These are phyloP conservation scores for Potorous gilbertii DNA, from an alignment of 2,797 vertebrate genomes.

Conservation along the genomic window DNA sequence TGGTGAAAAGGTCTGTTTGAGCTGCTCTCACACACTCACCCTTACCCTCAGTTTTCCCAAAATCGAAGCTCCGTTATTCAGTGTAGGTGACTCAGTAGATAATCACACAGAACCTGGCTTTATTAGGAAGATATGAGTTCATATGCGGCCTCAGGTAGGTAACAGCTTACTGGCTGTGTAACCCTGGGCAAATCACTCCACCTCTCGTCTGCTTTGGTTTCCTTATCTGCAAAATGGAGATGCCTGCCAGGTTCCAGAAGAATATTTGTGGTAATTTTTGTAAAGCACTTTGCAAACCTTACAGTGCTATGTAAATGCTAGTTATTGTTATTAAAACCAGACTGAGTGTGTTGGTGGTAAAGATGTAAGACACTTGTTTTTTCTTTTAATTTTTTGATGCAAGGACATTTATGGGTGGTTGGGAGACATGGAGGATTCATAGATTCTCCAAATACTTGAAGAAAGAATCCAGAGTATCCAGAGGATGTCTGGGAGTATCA, in stretches of 20 bases:
- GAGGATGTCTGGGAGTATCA: slow-evolving; percentile 86
- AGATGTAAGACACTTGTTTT: neutral
- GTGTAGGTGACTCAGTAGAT: neutral
- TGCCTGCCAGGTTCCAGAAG: neutral
- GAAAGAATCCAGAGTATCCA: slow-evolving; percentile 82
- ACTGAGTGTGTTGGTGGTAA: neutral
- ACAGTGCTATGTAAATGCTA: neutral
- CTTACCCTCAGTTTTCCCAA: neutral
- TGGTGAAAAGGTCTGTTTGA: neutral
- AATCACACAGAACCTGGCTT: neutral
- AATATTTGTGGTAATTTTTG: neutral
- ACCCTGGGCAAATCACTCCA: neutral
- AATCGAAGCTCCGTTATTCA: neutral
- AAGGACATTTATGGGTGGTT: neutral
- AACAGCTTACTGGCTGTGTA: neutral
- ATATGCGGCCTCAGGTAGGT: neutral
- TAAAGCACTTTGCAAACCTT: neutral
- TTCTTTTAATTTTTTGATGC: neutral
- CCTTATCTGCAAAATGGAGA: neutral
- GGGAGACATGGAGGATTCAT: slow-evolving; percentile 68
- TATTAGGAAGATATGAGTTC: neutral
- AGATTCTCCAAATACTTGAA: slow-evolving; percentile 88
- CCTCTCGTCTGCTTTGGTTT: neutral
- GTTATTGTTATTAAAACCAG: neutral
- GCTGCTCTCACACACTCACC: neutral